Conservation (phyloP, 1,140 invertebrate species). For the Cepaea nemoralis region DNA sequence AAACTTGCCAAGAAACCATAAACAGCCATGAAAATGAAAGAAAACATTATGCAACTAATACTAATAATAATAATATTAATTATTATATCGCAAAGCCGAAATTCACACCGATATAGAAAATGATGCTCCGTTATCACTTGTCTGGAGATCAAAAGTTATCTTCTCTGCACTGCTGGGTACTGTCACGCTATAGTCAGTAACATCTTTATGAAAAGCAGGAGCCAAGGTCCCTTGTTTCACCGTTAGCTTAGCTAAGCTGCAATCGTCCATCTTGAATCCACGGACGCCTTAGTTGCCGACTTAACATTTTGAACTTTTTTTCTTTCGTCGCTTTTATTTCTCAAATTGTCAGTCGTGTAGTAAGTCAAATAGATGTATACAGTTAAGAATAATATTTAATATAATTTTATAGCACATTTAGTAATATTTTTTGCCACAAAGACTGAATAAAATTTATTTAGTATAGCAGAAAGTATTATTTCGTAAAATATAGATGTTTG, state of each 20-base stretch:
- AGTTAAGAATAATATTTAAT: too few species aligned
- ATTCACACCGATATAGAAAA: conserved; percentile 64
- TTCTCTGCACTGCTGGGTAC: conserved; percentile 64
- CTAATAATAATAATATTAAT: not conserved
- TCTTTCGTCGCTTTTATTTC: not conserved
- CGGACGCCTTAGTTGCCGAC: conserved; percentile 54
- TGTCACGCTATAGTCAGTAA: conserved; percentile 64
- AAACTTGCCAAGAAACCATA: too few species aligned
- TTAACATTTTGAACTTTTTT: not conserved
- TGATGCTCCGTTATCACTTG: conserved; percentile 68
- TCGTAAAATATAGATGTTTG: too few species aligned
- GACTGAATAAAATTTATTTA: too few species aligned
- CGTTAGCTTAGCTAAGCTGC: conserved; percentile 66
- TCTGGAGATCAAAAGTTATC: conserved; percentile 63
- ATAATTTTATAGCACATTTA: too few species aligned
- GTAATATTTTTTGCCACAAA: too few species aligned
- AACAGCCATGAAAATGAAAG: too few species aligned
- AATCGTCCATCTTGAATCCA: conserved; percentile 75
- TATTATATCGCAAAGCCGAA: not conserved
- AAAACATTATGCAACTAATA: not conserved
- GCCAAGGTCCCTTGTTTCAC: conserved; percentile 69
- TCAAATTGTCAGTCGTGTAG: too few species aligned
- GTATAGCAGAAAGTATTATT: too few species aligned
- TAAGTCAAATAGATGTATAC: too few species aligned
- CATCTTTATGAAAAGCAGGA: conserved; percentile 62